Percentiles rank a stretch among this genome's conserved stretches.
phyloP scores from a whole-genome alignment of 2,113 vertebrate species.

The Trochalopteron elliotii region DNA sequence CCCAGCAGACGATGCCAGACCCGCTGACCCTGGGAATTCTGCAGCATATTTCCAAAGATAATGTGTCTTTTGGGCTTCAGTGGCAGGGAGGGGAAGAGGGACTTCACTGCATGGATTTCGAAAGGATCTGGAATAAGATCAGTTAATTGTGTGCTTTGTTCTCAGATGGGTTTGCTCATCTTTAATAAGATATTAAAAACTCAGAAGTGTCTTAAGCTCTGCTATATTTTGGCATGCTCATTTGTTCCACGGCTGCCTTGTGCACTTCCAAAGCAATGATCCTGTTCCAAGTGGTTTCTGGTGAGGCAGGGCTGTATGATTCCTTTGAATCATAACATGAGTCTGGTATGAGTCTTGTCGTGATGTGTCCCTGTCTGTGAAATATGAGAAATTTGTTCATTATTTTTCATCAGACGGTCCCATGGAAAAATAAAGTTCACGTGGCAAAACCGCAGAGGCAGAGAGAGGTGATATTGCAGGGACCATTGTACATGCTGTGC shows the following conservation, averaged over 20 bases:
- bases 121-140: neutral
- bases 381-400: conserved; percentile 33
- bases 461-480: neutral
- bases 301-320: neutral
- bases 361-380: conserved; percentile 13
- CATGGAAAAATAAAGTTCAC: neutral
- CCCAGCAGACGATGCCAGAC: conserved; percentile 31
- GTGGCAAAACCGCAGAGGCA: neutral
- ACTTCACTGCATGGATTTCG: neutral
- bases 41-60: conserved; percentile 51
- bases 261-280: neutral
- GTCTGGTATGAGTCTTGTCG: conserved; percentile 19
- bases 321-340: conserved; percentile 41
- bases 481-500: neutral
- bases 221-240: neutral
- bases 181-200: neutral
- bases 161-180: neutral
- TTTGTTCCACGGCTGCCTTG: neutral
- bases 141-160: neutral
- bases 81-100: neutral
- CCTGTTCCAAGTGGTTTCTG: conserved; percentile 54
- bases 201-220: neutral
- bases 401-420: neutral
- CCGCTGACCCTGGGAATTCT: conserved; percentile 18
- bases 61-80: conserved; percentile 46